These are phyloP conservation scores for Dicerorhinus sumatrensis DNA, from an alignment of 2,113 vertebrate species.

Conservation along the genomic window DNA sequence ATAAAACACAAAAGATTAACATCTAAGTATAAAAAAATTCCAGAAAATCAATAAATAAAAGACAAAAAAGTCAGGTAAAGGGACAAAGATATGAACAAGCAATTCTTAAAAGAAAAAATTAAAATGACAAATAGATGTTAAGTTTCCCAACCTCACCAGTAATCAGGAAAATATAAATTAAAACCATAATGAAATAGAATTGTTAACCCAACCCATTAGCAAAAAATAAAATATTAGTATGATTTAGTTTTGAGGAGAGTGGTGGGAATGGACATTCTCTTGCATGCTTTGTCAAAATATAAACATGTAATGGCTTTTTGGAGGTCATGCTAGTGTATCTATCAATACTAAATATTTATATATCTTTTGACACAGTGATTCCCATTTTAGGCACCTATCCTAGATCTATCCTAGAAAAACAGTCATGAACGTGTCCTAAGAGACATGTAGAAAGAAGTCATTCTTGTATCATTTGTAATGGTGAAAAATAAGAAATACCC, in stretches of 20 bases:
- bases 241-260: background rate
- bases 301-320: background rate
- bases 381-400: background rate
- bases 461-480: background rate
- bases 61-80: background rate
- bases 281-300: background rate
- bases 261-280: background rate
- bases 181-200: background rate
- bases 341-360: background rate
- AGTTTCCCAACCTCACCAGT: background rate
- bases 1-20: background rate
- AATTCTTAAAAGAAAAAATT: constrained; percentile 1
- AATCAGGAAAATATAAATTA: background rate
- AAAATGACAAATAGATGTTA: background rate
- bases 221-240: background rate
- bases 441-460: background rate
- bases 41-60: background rate
- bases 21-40: background rate
- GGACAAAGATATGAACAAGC: background rate
- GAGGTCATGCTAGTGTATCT: background rate
- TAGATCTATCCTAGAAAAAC: background rate
- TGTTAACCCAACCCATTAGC: background rate
- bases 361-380: background rate
- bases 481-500: background rate
- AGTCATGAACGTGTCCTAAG: background rate